These are phyloP conservation scores for Periphyllus acericola DNA, from an alignment of 2,888 invertebrate genomes.

Conservation along the genomic window DNA sequence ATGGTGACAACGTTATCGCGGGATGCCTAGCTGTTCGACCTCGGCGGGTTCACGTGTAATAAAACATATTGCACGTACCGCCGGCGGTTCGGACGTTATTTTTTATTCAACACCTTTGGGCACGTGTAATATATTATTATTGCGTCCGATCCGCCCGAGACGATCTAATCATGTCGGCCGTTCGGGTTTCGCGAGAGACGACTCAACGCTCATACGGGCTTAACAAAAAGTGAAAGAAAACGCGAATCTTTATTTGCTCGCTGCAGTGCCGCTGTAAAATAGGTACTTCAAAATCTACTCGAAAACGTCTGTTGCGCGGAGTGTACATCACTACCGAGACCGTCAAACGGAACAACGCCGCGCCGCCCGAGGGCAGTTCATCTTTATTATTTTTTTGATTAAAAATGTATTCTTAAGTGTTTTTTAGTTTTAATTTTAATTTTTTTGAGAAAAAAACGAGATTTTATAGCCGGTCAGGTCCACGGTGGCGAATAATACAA, in stretches of 20 bases:
- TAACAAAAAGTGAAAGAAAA: background rate
- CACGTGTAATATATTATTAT: no score
- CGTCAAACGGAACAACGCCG: background rate
- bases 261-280: background rate
- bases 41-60: background rate
- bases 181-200: background rate
- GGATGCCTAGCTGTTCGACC: no score
- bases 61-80: background rate
- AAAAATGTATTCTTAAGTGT: background rate
- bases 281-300: background rate
- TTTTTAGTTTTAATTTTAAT: background rate
- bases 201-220: background rate
- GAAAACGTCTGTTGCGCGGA: background rate
- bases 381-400: background rate
- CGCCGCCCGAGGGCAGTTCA: background rate
- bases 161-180: slow-evolving; percentile 6
- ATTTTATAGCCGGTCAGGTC: background rate
- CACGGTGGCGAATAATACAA: background rate
- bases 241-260: background rate
- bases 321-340: background rate
- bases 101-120: background rate
- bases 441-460: background rate
- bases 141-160: background rate
- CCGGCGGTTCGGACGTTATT: background rate
- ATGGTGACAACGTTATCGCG: no score